Evolutionary conservation across 2,797 vertebrate genomes (phyloP), one percentile per base, ranked within the genome.

Genomic region (Poeciliopsis presidionis): DNA sequence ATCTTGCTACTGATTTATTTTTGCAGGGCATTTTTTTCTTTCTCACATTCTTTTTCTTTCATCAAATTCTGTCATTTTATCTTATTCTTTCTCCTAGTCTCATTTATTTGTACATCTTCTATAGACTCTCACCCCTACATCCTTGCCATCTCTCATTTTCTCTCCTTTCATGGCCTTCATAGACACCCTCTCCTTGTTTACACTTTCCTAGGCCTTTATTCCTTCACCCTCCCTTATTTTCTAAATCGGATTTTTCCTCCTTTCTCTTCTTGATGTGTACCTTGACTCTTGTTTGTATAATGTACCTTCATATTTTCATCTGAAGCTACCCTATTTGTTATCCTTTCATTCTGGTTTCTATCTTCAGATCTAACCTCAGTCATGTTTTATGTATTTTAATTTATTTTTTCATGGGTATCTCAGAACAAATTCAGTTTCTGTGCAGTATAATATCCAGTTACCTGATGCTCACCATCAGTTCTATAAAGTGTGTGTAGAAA

Each of bases 171-270:
- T 80, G 51, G 45, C 59, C 86, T 90, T 84, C 30, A 73, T 90
- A 82, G 86, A 92, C 91, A 93, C 92, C 76, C 84, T 79, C 74
- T 87, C 47, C 80, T 84, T 86, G 84, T 92, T 92, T 92, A 78
- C 84, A 39, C 3, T n/a, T 75, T 83, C 78, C 82, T 81, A 77
- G 84, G 76, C 47, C 55, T 41, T 72, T 11, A 20, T 82, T 69
- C 73, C 78, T 80, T 82, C 72, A 75, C 61, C 46, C 41, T 51
- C 9, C 81, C 88, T 93, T 91, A 88, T 85, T 83, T 70, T 91
- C 85, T 78, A 88, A 89, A 93, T 90, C 72, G 0, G 74, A 91
- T 94, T 74, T 79, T 82, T 63, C 71, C 33, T 74, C 71, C 78
- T 77, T 69, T 75, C 59, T 30, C 14, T 61, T 83, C 51, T 82